These are phyloP conservation scores for Lasioglossum zephyrum DNA, from an alignment of 2,888 invertebrate genomes.

Conservation along the genomic window DNA sequence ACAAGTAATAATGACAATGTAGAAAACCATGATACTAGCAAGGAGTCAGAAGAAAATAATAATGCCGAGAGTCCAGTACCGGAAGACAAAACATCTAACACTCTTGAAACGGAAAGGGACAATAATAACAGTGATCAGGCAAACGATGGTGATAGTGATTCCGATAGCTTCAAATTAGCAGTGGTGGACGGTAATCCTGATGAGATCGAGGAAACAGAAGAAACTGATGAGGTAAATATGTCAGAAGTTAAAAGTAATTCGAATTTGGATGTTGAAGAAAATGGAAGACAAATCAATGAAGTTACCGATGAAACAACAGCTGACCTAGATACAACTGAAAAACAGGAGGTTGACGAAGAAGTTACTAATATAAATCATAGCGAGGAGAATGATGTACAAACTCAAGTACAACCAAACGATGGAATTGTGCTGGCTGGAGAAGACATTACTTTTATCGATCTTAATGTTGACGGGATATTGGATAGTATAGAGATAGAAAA, in stretches of 20 bases:
- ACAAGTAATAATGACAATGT: slow-evolving; percentile 60
- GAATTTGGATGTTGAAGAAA: slow-evolving; percentile 52
- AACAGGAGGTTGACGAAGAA: slow-evolving; percentile 26
- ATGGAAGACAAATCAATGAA: slow-evolving; percentile 33
- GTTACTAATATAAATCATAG: slow-evolving; percentile 12
- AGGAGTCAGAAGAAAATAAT: slow-evolving; percentile 79
- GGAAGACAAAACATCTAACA: slow-evolving; percentile 65
- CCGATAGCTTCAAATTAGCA: slow-evolving; percentile 78
- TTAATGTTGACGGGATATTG: slow-evolving; percentile 90
- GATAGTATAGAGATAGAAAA: slow-evolving; percentile 91
- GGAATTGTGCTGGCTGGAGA: slow-evolving; percentile 86
- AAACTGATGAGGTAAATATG: slow-evolving; percentile 39
- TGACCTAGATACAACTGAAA: slow-evolving; percentile 56
- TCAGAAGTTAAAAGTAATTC: slow-evolving; percentile 55
- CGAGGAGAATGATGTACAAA: slow-evolving; percentile 41
- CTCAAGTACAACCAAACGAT: slow-evolving; percentile 71
- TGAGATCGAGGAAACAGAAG: slow-evolving; percentile 64
- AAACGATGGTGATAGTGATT: slow-evolving; percentile 78
- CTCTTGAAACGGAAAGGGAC: slow-evolving; percentile 68
- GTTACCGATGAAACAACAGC: not conserved
- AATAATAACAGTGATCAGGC: slow-evolving; percentile 64
- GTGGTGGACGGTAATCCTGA: slow-evolving; percentile 71
- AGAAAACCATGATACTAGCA: slow-evolving; percentile 66
- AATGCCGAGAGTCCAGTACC: slow-evolving; percentile 74
- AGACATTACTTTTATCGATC: slow-evolving; percentile 89